Base-by-base conservation (phyloP, 2,888 invertebrate genomes). In the Himalopsyche japonica region DNA sequence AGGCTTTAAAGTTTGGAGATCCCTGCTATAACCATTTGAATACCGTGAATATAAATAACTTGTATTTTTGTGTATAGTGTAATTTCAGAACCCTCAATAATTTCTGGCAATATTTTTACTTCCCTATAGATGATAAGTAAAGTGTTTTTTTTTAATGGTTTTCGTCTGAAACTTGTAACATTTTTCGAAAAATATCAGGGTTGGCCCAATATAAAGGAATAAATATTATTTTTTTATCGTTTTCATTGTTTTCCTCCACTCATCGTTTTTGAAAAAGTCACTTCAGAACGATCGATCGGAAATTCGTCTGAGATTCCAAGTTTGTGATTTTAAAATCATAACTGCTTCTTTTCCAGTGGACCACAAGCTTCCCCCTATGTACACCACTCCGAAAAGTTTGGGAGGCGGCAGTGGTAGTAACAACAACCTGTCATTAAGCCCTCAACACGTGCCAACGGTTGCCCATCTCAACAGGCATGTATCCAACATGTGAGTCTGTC, bases 401-500 rank as follows among this genome's bases (percentile, higher is more conserved):
- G 48, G 70, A 79, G 34, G 20, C 24, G 48, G 48, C 15, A 20
- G 81, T 82, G 18, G 37, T 18, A 43, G 15, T 43, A 20, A 80
- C 47, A 8, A 48, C 81, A n/a, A 20, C 57, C 8, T 57, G 24
- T 57, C 57, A 20, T 24, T 20, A 27, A 85, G 86, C 79, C 83
- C 84, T 20, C 76, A 83, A n/a, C 47, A 84, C 15, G 83, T 87
- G 48, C 87, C 87, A 32, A 80, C 85, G 8, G 79, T 86, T 10
- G 80, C 84, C 76, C 86, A 87, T 80, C 85, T 87, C 79, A 87
- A 77, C 79, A 79, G 86, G 27, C 87, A 87, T 76, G 83, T 87
- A 76, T 49, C 86, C 76, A 87, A 70, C 81, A 70, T 87, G 87
- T 87, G 78, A 87, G 87, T 82, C 43, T 43, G 43, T 43, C 15